phyloP scores from a whole-genome alignment of 2,888 invertebrate species.

The Heliconius sara region DNA sequence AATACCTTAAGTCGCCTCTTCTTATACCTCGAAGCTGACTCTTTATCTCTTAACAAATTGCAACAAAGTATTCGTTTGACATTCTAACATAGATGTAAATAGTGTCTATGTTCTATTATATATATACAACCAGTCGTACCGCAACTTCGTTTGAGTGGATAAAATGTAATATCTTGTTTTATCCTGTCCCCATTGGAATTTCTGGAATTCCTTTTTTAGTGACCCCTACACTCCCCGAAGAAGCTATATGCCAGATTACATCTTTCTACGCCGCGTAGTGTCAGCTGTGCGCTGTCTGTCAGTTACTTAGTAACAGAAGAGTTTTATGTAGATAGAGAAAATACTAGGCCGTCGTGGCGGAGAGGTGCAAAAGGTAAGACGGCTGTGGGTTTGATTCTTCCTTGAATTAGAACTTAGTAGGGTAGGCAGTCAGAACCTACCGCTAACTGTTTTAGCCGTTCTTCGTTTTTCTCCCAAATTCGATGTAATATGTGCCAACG shows the following conservation, averaged over 20 bases:
- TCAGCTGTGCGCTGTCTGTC: too few species aligned
- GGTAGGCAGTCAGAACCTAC: too few species aligned
- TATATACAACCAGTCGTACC: slow-evolving; percentile 45
- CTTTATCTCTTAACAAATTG: slow-evolving; percentile 56
- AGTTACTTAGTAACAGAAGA: too few species aligned
- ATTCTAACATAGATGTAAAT: slow-evolving; percentile 47
- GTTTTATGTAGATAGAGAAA: not conserved
- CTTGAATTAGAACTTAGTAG: not conserved
- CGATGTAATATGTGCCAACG: too few species aligned
- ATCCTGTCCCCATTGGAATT: too few species aligned
- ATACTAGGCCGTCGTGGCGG: not conserved
- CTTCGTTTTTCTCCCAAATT: too few species aligned
- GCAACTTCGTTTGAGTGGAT: not conserved
- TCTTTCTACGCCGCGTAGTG: too few species aligned
- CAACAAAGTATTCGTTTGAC: slow-evolving; percentile 51
- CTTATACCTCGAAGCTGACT: slow-evolving; percentile 34
- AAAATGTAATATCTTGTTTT: too few species aligned
- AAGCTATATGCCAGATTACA: too few species aligned
- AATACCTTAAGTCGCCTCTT: slow-evolving; percentile 32
- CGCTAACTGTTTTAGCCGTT: too few species aligned
- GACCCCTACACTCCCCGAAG: too few species aligned
- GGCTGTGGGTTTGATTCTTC: not conserved
- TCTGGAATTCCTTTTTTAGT: too few species aligned
- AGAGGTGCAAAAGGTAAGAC: not conserved
- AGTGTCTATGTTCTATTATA: slow-evolving; percentile 37